Percentiles rank a stretch among this genome's conserved stretches.
These are phyloP conservation scores for Tridacna gigas DNA, from an alignment of 2,888 invertebrate genomes.

Conservation along the genomic window DNA sequence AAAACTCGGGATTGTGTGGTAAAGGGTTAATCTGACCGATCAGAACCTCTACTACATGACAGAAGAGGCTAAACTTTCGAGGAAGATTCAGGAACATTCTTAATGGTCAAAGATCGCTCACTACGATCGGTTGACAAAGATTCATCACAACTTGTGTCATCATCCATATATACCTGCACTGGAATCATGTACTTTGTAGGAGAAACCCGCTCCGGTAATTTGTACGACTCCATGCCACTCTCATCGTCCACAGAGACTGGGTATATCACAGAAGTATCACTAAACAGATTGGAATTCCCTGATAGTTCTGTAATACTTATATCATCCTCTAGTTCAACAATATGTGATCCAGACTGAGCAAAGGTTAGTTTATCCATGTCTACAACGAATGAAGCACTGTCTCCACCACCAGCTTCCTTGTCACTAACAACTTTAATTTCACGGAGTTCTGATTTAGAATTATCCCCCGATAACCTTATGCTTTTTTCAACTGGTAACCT, in stretches of 20 bases:
- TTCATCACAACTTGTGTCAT: slow-evolving; percentile 66
- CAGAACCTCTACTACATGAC: too few relatives aligned
- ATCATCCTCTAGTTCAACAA: slow-evolving; percentile 66
- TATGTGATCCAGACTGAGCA: slow-evolving; percentile 48
- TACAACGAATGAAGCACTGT: slow-evolving; percentile 47
- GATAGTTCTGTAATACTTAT: slow-evolving; percentile 59
- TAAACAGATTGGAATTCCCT: slow-evolving; percentile 46
- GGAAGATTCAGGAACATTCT: background rate
- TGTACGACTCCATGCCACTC: slow-evolving; percentile 42
- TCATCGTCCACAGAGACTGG: slow-evolving; percentile 46
- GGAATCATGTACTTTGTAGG: slow-evolving; percentile 63
- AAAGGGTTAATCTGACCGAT: too few relatives aligned
- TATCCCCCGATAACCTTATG: background rate
- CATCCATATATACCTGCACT: slow-evolving; percentile 70
- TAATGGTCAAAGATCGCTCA: background rate
- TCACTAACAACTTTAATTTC: slow-evolving; percentile 10
- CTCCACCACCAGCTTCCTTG: background rate
- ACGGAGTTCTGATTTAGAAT: background rate
- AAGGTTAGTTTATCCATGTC: slow-evolving; percentile 58
- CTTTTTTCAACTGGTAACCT: background rate
- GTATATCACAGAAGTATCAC: slow-evolving; percentile 39
- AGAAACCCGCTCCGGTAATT: slow-evolving; percentile 49
- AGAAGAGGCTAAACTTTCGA: background rate
- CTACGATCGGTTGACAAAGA: slow-evolving; percentile 41
- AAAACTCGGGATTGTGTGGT: too few relatives aligned